These are phyloP conservation scores for Athalia rosae DNA, from an alignment of 2,888 invertebrate species.

Conservation along the genomic window DNA sequence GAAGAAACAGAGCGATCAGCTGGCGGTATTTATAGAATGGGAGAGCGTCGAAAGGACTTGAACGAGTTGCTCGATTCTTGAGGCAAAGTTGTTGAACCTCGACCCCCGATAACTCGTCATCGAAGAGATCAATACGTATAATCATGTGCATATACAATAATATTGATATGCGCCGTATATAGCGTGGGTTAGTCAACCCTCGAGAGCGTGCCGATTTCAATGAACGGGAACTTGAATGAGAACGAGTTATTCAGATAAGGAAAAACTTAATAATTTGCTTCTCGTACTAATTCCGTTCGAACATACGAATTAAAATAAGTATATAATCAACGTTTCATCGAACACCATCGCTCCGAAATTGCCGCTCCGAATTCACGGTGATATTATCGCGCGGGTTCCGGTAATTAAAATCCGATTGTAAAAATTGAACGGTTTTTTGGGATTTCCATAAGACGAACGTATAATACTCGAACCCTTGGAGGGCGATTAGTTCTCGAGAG, in stretches of 20 bases:
- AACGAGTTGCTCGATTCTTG: constrained; percentile 21
- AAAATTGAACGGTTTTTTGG: no score
- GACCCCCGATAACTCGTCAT: constrained; percentile 24
- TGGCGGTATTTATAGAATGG: constrained; percentile 6
- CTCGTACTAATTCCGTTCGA: no score
- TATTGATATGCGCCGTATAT: neutral
- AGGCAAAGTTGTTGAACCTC: constrained; percentile 21
- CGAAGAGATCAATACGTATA: neutral
- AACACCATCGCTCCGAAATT: no score
- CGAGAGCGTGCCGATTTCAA: neutral
- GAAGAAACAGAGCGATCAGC: constrained; percentile 6
- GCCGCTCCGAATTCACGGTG: no score
- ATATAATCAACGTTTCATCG: no score
- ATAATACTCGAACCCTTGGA: no score
- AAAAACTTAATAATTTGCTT: no score
- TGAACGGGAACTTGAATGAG: neutral
- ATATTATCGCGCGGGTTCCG: no score
- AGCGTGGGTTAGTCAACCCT: constrained; percentile 26
- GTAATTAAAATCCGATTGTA: no score
- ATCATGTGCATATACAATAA: neutral
- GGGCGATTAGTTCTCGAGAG: no score
- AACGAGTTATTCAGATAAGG: neutral
- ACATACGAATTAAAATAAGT: no score
- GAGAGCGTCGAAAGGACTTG: constrained; percentile 17
- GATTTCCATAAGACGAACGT: no score